Percentiles rank a stretch among this genome's conserved stretches.
phyloP scores from a whole-genome alignment of 2,113 vertebrate species.

The Prochilodus magdalenae region DNA sequence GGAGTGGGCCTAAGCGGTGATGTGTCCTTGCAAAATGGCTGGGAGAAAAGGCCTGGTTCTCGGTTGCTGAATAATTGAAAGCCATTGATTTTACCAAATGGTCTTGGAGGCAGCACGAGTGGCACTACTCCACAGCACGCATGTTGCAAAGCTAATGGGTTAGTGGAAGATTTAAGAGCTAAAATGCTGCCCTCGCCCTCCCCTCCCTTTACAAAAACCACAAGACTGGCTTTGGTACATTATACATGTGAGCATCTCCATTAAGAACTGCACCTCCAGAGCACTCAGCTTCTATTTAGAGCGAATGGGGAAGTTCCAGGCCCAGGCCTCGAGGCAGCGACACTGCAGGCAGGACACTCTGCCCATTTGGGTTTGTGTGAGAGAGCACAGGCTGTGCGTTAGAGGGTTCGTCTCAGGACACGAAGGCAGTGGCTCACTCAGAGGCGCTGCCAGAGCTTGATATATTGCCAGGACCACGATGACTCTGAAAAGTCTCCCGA shows the following conservation, averaged over 20 bases:
- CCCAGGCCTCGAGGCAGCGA: neutral
- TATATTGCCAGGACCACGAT: slow-evolving; percentile 6
- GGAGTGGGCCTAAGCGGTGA: slow-evolving; percentile 17
- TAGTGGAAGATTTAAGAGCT: slow-evolving; percentile 19
- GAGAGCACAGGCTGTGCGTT: neutral
- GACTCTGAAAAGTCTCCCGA: slow-evolving; percentile 17
- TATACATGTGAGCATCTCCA: neutral
- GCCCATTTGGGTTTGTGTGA: neutral
- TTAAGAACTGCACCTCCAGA: neutral
- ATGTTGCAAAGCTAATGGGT: slow-evolving; percentile 50
- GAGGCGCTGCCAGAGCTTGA: slow-evolving; percentile 1
- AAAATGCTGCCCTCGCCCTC: slow-evolving; percentile 7
- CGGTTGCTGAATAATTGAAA: slow-evolving; percentile 67
- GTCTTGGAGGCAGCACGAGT: slow-evolving; percentile 42
- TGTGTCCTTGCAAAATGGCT: slow-evolving; percentile 47
- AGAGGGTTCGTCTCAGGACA: slow-evolving; percentile 35
- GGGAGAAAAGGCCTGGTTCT: slow-evolving; percentile 37
- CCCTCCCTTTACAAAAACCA: slow-evolving; percentile 32
- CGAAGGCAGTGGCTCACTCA: slow-evolving; percentile 2
- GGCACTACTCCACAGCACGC: slow-evolving; percentile 11
- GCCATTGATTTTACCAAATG: slow-evolving; percentile 65
- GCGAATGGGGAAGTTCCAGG: neutral
- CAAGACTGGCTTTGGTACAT: slow-evolving; percentile 27
- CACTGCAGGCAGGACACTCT: neutral
- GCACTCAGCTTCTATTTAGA: neutral